Evolutionary conservation across 2,113 vertebrate genomes (phyloP), one percentile per base, ranked within the genome.

Genomic region (Cavia porcellus): DNA sequence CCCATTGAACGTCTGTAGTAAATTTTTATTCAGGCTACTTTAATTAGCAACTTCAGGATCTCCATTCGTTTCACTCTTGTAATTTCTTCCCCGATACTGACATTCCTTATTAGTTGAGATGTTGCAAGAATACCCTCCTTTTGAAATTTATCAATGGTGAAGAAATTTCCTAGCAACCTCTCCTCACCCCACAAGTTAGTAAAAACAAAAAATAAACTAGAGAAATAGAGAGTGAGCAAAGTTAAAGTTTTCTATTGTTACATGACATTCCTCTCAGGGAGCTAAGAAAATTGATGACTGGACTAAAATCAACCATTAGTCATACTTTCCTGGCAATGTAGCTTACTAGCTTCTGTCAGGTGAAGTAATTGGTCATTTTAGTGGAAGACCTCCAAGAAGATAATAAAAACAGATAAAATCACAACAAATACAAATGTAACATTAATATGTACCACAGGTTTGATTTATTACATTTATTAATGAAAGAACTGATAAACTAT

Each of bases 11-110:
- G 1, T 24, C 15, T 68, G 22, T 35, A 30, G 32, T 64, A 25
- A 83, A 74, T 30, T 91, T 91, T 66, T 32, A 74, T 42, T 86
- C 84, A 88, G 32, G 10, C 61, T 86, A 75, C 32, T 93, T 89
- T 91, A 59, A 91, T 74, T 93, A 91, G 91, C 57, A 89, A 68
- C 30, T 66, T 32, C 3, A n/a, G 3, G 62, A 52, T 72, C 92
- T 92, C 45, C 59, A 64, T 25, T 94, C 75, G 82, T 32, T 83
- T 84, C 13, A 90, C 8, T 59, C 84, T n/a, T 4, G 68, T 66
- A 74, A 86, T 64, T 89, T 86, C 17, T 62, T 10, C 57, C 19
- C 55, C 57, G 80, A 50, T 62, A 74, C 7, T 89, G 38, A n/a
- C 32, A n/a, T 59, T 87, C 19, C 50, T 19, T 74, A 57, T 61